These are phyloP conservation scores for Polyploca ridens DNA, from an alignment of 2,888 invertebrate species.

Conservation along the genomic window DNA sequence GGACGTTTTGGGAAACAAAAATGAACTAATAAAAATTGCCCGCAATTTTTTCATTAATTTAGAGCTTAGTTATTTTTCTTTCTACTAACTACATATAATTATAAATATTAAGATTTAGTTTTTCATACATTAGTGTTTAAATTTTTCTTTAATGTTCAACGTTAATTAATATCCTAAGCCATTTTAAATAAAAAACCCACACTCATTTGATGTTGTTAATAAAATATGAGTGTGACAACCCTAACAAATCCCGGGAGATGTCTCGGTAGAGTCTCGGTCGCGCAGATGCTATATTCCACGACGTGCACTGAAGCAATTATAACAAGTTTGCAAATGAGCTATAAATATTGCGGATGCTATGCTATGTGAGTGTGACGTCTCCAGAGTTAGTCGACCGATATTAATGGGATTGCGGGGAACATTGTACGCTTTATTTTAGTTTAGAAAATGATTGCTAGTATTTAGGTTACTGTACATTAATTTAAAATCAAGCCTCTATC, in stretches of 20 bases:
- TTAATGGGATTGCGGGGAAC: background rate
- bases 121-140: no score
- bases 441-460: background rate
- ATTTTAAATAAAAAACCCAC: no score
- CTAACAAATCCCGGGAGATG: background rate
- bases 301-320: constrained; percentile 49
- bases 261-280: background rate
- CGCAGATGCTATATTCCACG: constrained; percentile 38
- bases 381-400: constrained; percentile 11
- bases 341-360: constrained; percentile 50
- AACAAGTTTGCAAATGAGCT: constrained; percentile 56
- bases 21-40: no score
- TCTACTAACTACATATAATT: no score
- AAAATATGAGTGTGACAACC: background rate
- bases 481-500: no score
- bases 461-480: background rate
- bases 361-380: constrained; percentile 2
- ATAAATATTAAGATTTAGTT: no score
- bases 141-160: no score
- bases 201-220: no score
- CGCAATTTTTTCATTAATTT: no score
- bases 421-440: constrained; percentile 7
- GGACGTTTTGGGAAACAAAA: no score
- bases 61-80: no score
- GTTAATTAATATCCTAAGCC: no score